These are phyloP conservation scores for Folsomia manolachei DNA, from an alignment of 2,888 invertebrate genomes.

Conservation along the genomic window DNA sequence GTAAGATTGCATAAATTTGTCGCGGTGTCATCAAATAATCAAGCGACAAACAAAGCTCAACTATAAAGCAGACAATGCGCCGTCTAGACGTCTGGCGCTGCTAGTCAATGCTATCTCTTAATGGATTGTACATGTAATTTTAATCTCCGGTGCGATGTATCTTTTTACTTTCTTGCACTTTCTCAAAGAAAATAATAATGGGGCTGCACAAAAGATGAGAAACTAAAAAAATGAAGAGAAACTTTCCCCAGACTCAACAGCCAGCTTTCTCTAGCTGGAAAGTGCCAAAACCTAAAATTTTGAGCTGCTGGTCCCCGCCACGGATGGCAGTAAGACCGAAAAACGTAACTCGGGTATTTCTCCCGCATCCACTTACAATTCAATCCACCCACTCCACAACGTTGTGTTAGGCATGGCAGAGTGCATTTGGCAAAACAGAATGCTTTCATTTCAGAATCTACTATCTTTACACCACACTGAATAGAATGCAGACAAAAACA, in stretches of 20 bases:
- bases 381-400: background rate
- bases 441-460: too few relatives aligned
- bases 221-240: too few relatives aligned
- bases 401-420: background rate
- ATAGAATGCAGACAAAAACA: background rate
- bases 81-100: conserved; percentile 1
- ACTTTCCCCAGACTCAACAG: background rate
- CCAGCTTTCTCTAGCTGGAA: background rate
- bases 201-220: too few relatives aligned
- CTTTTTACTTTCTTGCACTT: too few relatives aligned
- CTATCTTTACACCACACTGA: too few relatives aligned
- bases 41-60: background rate
- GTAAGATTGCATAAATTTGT: background rate
- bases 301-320: background rate
- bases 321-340: background rate
- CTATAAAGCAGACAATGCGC: background rate
- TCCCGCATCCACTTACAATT: background rate
- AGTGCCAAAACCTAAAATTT: background rate
- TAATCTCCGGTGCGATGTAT: conserved; percentile 6
- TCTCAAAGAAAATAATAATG: too few relatives aligned
- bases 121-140: background rate
- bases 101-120: conserved; percentile 16
- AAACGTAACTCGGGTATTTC: background rate
- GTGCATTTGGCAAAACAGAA: background rate
- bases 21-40: background rate